Percentiles rank a stretch among this genome's conserved stretches.
These are phyloP conservation scores for Nansenia antarctica DNA, from an alignment of 2,113 vertebrate species.

Conservation along the genomic window DNA sequence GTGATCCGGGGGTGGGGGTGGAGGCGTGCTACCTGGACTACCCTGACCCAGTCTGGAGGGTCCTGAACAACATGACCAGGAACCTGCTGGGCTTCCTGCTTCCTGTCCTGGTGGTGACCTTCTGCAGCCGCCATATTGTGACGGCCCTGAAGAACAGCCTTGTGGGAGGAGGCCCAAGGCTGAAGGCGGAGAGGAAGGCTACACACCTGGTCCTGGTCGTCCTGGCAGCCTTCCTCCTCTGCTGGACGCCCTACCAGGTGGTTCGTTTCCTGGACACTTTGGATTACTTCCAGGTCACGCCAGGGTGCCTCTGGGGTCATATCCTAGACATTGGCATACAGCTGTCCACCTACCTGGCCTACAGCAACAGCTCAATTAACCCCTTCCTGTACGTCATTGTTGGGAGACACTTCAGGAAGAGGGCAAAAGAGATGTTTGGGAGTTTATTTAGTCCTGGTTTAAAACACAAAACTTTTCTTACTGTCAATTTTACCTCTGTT, in stretches of 20 bases:
- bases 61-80: slow-evolving; percentile 51
- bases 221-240: slow-evolving; percentile 79
- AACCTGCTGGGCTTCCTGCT: slow-evolving; percentile 64
- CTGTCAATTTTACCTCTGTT: slow-evolving; percentile 33
- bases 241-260: slow-evolving; percentile 87
- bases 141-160: slow-evolving; percentile 58
- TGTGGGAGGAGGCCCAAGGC: slow-evolving; percentile 58
- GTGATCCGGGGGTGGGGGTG: slow-evolving; percentile 9
- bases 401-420: slow-evolving; percentile 85
- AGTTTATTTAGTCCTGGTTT: slow-evolving; percentile 22
- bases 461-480: slow-evolving; percentile 31
- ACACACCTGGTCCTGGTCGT: slow-evolving; percentile 80
- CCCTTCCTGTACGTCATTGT: slow-evolving; percentile 85
- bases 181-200: slow-evolving; percentile 78
- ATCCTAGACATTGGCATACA: slow-evolving; percentile 71
- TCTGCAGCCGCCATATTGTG: slow-evolving; percentile 63
- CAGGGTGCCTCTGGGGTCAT: slow-evolving; percentile 48
- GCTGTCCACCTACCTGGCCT: slow-evolving; percentile 73
- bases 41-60: slow-evolving; percentile 55
- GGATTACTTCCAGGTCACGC: slow-evolving; percentile 32
- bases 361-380: slow-evolving; percentile 86
- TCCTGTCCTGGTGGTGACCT: slow-evolving; percentile 50
- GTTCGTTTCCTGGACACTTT: slow-evolving; percentile 78
- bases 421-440: slow-evolving; percentile 72
- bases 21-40: slow-evolving; percentile 64